Conservation (phyloP, 1,140 invertebrate species). For the Zaprionus ornatus region DNA sequence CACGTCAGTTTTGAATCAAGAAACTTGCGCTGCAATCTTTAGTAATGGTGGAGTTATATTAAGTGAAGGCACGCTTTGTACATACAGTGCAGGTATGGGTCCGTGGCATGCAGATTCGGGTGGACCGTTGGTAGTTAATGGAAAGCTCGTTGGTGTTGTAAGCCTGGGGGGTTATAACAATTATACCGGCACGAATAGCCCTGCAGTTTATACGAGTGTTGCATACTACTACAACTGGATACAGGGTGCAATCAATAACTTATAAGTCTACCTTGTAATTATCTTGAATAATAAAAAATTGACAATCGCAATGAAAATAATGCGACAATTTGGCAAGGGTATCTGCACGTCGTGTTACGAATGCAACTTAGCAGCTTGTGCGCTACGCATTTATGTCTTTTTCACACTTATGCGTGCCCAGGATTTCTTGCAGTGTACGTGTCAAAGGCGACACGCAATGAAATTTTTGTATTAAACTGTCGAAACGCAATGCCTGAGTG, state of each 20-base stretch:
- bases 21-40: background rate
- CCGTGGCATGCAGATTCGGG: background rate
- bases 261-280: too few relatives aligned
- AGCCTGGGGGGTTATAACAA: too few relatives aligned
- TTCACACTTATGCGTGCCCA: background rate
- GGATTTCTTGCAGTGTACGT: constrained; percentile 1
- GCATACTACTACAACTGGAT: background rate
- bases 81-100: background rate
- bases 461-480: background rate
- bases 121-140: background rate
- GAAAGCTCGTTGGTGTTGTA: background rate
- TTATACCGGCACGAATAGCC: too few relatives aligned
- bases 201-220: background rate
- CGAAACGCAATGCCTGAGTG: background rate
- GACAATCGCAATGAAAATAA: too few relatives aligned
- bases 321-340: background rate
- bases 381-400: background rate
- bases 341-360: background rate
- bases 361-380: background rate
- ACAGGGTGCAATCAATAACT: background rate
- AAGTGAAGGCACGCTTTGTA: background rate
- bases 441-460: background rate
- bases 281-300: too few relatives aligned
- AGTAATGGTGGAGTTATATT: too few relatives aligned
- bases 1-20: background rate